These are phyloP conservation scores for Mastomys coucha DNA, from an alignment of 2,113 vertebrate genomes.

Conservation along the genomic window DNA sequence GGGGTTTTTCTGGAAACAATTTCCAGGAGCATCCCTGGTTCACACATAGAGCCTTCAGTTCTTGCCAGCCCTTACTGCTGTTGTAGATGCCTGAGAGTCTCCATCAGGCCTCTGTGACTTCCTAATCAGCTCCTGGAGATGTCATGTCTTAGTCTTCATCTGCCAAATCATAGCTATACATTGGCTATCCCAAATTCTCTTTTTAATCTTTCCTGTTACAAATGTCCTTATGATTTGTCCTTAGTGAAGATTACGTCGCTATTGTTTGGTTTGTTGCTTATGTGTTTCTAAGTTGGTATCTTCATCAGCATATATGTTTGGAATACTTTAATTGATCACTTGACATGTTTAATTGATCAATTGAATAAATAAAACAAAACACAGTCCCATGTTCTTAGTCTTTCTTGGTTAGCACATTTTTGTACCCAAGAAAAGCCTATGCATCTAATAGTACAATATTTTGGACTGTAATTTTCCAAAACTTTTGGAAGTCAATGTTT, in stretches of 20 bases:
- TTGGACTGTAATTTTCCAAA: not conserved
- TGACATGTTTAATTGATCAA: not conserved
- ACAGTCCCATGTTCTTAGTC: not conserved
- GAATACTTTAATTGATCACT: not conserved
- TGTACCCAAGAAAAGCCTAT: not conserved
- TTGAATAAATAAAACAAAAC: not conserved
- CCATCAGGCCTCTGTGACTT: not conserved
- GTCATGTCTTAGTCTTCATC: not conserved
- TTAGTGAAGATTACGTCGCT: not conserved
- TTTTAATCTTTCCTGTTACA: not conserved
- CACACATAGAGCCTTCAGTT: slow-evolving; percentile 4
- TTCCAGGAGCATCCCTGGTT: slow-evolving; percentile 34
- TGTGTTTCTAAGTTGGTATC: not conserved
- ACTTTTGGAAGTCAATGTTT: slow-evolving; percentile 5
- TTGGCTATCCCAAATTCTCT: not conserved
- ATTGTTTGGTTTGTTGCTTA: not conserved
- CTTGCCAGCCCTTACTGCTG: not conserved
- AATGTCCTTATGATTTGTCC: not conserved
- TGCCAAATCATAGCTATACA: not conserved
- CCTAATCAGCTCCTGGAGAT: not conserved
- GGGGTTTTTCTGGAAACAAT: slow-evolving; percentile 9
- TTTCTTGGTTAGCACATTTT: not conserved
- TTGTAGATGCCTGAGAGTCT: not conserved
- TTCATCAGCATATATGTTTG: not conserved
- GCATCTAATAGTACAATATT: not conserved